Percentiles rank a stretch among this genome's conserved stretches.
Evolutionary conservation across 2,113 vertebrate genomes (phyloP).

Genomic region (Irena cyanogastra): DNA sequence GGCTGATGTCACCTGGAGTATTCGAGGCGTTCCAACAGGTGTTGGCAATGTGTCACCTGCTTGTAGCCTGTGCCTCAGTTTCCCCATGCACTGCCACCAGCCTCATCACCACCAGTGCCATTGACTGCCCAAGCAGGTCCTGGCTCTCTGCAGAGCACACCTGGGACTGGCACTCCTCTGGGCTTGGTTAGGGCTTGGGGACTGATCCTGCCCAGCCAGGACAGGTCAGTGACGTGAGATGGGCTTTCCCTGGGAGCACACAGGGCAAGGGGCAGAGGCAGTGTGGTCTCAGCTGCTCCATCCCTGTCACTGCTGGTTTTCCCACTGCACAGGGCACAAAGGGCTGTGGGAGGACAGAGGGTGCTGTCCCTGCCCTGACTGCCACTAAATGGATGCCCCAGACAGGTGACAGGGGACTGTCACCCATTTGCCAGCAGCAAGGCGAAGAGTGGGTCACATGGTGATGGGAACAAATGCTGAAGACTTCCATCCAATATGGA

Average conservation of each 20-base stretch:
- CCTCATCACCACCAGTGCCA: accelerated
- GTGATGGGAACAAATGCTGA: not conserved
- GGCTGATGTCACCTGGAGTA: not conserved
- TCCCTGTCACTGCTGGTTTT: not conserved
- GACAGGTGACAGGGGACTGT: not conserved
- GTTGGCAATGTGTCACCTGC: not conserved
- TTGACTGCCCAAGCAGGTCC: not conserved
- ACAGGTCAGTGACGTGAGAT: not conserved
- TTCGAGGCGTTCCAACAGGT: accelerated
- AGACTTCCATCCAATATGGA: not conserved
- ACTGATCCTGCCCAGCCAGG: accelerated
- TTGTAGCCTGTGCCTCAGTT: not conserved
- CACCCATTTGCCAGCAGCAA: not conserved
- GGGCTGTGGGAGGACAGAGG: not conserved
- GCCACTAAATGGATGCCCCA: not conserved
- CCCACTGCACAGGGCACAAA: not conserved
- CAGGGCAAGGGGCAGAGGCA: not conserved
- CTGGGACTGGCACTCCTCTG: not conserved
- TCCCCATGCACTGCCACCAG: not conserved
- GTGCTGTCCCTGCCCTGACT: not conserved
- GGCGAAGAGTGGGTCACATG: accelerated
- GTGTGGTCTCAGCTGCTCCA: not conserved
- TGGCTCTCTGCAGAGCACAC: not conserved
- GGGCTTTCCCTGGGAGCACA: not conserved
- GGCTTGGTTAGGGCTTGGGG: not conserved